phyloP scores from a whole-genome alignment of 2,797 vertebrate genomes.

The Sylvilagus floridanus region DNA sequence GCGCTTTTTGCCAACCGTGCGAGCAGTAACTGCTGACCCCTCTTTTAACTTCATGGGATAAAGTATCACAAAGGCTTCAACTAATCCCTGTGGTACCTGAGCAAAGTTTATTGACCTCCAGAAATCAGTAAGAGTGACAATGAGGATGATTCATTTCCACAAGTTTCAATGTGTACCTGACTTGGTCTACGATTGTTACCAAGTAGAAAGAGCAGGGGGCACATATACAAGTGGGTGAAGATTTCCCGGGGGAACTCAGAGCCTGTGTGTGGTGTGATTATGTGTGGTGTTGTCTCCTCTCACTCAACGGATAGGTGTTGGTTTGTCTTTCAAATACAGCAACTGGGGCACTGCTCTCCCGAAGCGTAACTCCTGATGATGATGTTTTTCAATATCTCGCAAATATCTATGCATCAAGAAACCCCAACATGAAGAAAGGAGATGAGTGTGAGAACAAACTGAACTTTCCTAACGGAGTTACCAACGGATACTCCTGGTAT shows the following conservation, averaged over 20 bases:
- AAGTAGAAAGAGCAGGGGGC: not conserved
- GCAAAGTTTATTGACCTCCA: not conserved
- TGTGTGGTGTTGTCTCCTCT: accelerated
- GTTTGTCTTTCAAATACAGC: slow-evolving; percentile 75
- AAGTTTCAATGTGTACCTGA: not conserved
- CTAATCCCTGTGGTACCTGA: not conserved
- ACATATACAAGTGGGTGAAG: not conserved
- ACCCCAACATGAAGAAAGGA: slow-evolving; percentile 90
- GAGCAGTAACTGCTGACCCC: not conserved
- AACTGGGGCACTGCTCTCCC: slow-evolving; percentile 78
- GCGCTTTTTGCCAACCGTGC: not conserved
- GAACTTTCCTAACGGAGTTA: slow-evolving; percentile 91
- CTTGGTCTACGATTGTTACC: not conserved
- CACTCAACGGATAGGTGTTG: not conserved
- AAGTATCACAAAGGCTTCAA: not conserved
- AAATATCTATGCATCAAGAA: slow-evolving; percentile 91
- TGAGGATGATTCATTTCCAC: not conserved
- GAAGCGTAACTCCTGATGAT: slow-evolving; percentile 91
- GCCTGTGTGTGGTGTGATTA: accelerated
- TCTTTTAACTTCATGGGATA: not conserved
- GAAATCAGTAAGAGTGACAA: not conserved
- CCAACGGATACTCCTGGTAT: slow-evolving; percentile 95
- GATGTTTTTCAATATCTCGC: slow-evolving; percentile 96
- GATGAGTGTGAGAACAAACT: slow-evolving; percentile 84
- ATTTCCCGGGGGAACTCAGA: not conserved